Base-by-base conservation (phyloP, 2,797 vertebrate species). In the Cuculus canorus region DNA sequence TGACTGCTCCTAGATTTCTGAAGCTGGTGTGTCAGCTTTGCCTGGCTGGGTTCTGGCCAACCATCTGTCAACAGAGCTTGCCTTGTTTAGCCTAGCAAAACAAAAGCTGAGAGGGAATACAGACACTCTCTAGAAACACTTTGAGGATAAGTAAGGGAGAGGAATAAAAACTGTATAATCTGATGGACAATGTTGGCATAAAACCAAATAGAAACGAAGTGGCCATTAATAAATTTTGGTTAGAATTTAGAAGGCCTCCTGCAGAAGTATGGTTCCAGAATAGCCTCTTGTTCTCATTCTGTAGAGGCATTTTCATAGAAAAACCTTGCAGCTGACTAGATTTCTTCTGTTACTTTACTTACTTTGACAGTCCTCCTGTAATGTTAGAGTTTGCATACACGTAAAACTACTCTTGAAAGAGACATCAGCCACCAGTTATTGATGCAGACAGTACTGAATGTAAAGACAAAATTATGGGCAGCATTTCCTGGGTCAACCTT, bases 11-110 rank as follows among this genome's bases (percentile, higher is more conserved):
- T 84, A 92, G 81, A 81, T 95, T 79, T 77, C 75, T 76, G 70
- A 85, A 90, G 75, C 84, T 93, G 91, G 69, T 94, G 68, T 93
- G 72, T 64, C 80, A 95, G 71, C 78, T 76, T 91, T 0, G 56
- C 82, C 88, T 80, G 68, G 57, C 86, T 96, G 88, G 71, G 86
- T 54, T 85, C 92, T 82, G 81, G 94, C 88, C 84, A 96, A 22
- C 92, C 93, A 93, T 96, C 94, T 96, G 95, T 82, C 95, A 92
- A 35, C 72, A 86, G 91, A 89, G 21, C 47, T 91, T 69, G 76
- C 72, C 72, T 81, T 96, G 91, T 92, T 94, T 93, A 92, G 82
- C 91, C 88, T 91, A 96, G 76, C 65, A 81, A 82, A 96, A 92
- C 87, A 96, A 92, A 93, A 95, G 57, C 93, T 95, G 91, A 90